A percentile compares a stretch with the other conserved stretches of the same genome.
Evolutionary conservation across 2,888 invertebrate species (phyloP).

Genomic region (Macropis europaea): DNA sequence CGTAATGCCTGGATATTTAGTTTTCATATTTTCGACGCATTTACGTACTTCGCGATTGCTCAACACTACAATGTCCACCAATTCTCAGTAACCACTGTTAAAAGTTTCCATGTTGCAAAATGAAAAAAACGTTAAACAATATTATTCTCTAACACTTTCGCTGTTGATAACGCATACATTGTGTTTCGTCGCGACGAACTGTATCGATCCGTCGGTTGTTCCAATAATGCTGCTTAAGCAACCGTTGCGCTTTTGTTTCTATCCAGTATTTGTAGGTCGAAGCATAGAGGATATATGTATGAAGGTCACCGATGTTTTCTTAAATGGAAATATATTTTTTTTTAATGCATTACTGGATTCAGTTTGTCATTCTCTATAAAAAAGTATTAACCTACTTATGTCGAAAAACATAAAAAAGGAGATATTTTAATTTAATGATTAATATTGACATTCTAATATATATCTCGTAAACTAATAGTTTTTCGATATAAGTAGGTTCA

Average conservation of each 20-base stretch:
- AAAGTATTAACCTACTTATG: too few relatives aligned
- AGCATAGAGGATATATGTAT: too few relatives aligned
- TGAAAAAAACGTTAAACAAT: background rate
- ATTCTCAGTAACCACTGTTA: background rate
- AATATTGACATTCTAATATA: too few relatives aligned
- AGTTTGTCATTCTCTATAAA: background rate
- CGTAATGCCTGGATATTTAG: too few relatives aligned
- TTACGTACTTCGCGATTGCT: too few relatives aligned
- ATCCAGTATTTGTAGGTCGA: too few relatives aligned
- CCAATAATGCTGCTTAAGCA: too few relatives aligned
- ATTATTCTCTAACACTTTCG: background rate
- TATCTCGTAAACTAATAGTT: too few relatives aligned
- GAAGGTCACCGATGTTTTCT: background rate
- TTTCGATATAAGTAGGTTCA: too few relatives aligned
- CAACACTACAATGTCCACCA: too few relatives aligned
- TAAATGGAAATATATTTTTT: background rate
- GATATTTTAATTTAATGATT: background rate
- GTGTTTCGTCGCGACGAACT: background rate
- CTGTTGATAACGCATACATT: background rate
- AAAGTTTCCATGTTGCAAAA: background rate
- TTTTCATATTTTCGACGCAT: too few relatives aligned
- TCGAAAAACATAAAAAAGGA: background rate
- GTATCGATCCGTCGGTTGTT: background rate
- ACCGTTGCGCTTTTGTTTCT: too few relatives aligned
- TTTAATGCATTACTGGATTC: background rate